Percentiles rank a stretch among this genome's conserved stretches.
Conservation (phyloP, 2,797 vertebrate genomes). For the Lagocephalus sceleratus region DNA sequence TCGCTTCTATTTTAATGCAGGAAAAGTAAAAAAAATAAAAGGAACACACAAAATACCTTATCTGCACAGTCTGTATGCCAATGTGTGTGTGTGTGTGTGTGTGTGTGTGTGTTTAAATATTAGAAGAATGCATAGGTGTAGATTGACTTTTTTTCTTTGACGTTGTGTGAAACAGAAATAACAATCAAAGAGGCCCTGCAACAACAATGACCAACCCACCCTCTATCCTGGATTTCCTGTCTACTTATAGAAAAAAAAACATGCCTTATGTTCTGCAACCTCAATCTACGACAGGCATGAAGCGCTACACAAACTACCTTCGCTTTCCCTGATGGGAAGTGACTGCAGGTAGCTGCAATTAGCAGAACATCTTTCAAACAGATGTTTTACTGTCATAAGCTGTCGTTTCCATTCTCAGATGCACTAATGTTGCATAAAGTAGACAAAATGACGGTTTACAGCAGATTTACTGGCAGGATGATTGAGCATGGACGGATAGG, state of each 20-base stretch:
- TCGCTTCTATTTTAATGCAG: conserved; percentile 1
- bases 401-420: neutral
- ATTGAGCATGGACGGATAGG: too few relatives aligned
- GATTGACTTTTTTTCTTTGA: neutral
- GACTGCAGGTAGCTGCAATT: neutral
- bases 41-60: neutral
- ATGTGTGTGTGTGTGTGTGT: neutral
- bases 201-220: conserved; percentile 20
- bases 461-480: too few relatives aligned
- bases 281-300: conserved; percentile 2
- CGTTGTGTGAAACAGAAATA: conserved; percentile 24
- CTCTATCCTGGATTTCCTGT: conserved; percentile 11
- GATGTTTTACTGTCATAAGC: conserved; percentile 8
- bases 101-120: neutral
- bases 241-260: conserved; percentile 7
- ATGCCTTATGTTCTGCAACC: conserved; percentile 5
- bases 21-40: conserved; percentile 22
- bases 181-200: conserved; percentile 37
- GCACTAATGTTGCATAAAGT: too few relatives aligned
- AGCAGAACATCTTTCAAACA: conserved; percentile 1
- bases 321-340: neutral
- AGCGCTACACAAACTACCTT: conserved; percentile 2
- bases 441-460: too few relatives aligned
- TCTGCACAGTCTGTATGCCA: conserved; percentile 7
- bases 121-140: neutral